Evolutionary conservation across 2,797 vertebrate species (phyloP).

Genomic region (Muscicapa comitata): DNA sequence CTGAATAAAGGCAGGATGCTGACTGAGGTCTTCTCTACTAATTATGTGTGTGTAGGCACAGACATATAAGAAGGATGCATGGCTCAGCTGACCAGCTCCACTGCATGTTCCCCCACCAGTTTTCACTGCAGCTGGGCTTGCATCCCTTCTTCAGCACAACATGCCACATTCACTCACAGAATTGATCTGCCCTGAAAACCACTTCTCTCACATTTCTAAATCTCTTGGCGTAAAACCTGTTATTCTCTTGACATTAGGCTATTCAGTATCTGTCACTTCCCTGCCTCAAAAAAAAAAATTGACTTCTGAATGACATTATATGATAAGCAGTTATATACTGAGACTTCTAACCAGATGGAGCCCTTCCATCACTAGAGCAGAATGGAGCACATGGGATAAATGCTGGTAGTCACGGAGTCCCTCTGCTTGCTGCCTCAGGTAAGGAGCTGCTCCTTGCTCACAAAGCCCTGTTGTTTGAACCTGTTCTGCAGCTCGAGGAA

Average conservation of each 20-base stretch:
- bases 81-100: background rate
- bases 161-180: background rate
- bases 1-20: background rate
- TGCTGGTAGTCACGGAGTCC: background rate
- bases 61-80: background rate
- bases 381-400: slow-evolving; percentile 32
- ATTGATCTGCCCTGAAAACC: slow-evolving; percentile 54
- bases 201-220: slow-evolving; percentile 66
- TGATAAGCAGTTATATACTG: slow-evolving; percentile 69
- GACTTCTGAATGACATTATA: slow-evolving; percentile 65
- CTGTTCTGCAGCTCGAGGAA: background rate
- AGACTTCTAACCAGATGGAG: slow-evolving; percentile 65
- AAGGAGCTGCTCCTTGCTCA: background rate
- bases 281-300: slow-evolving; percentile 41
- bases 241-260: slow-evolving; percentile 66
- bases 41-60: background rate
- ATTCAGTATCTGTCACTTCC: slow-evolving; percentile 66
- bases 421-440: background rate
- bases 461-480: background rate
- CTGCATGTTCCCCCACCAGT: background rate
- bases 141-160: background rate
- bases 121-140: background rate
- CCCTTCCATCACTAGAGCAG: slow-evolving; percentile 63
- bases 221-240: slow-evolving; percentile 58
- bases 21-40: background rate